These are phyloP conservation scores for Caranx ignobilis DNA, from an alignment of 2,113 vertebrate genomes.

Conservation along the genomic window DNA sequence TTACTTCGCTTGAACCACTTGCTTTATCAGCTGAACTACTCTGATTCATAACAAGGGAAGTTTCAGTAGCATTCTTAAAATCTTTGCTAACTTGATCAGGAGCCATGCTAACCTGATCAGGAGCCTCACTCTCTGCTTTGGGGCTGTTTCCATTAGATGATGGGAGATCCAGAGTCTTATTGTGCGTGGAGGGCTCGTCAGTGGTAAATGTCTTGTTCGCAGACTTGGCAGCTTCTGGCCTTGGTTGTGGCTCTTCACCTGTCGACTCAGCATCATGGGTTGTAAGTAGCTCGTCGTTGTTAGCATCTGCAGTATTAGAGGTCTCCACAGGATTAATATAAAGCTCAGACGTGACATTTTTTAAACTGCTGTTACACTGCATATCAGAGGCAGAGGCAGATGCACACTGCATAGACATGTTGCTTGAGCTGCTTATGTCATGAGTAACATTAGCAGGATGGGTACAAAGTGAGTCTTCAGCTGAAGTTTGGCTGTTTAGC, in stretches of 20 bases:
- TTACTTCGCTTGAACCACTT: background rate
- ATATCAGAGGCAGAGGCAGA: background rate
- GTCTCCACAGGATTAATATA: background rate
- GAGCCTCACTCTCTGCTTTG: background rate
- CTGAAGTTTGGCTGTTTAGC: constrained; percentile 7
- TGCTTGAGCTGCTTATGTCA: constrained; percentile 38
- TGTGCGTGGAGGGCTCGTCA: background rate
- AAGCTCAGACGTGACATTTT: constrained; percentile 21
- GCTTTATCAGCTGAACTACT: constrained; percentile 10
- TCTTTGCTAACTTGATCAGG: background rate
- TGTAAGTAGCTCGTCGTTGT: background rate
- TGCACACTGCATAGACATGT: constrained; percentile 22
- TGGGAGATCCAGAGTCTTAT: constrained; percentile 37
- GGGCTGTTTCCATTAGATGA: background rate
- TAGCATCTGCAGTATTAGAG: background rate
- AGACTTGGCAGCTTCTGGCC: constrained; percentile 4
- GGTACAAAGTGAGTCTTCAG: background rate
- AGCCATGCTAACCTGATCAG: background rate
- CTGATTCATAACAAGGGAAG: background rate
- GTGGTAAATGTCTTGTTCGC: constrained; percentile 31
- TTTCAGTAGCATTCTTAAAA: background rate
- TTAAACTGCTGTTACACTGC: constrained; percentile 15
- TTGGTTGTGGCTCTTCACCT: background rate
- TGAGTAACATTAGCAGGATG: constrained; percentile 48
- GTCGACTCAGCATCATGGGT: background rate